These are phyloP conservation scores for Capitulum mitella DNA, from an alignment of 2,888 invertebrate genomes.

Conservation along the genomic window DNA sequence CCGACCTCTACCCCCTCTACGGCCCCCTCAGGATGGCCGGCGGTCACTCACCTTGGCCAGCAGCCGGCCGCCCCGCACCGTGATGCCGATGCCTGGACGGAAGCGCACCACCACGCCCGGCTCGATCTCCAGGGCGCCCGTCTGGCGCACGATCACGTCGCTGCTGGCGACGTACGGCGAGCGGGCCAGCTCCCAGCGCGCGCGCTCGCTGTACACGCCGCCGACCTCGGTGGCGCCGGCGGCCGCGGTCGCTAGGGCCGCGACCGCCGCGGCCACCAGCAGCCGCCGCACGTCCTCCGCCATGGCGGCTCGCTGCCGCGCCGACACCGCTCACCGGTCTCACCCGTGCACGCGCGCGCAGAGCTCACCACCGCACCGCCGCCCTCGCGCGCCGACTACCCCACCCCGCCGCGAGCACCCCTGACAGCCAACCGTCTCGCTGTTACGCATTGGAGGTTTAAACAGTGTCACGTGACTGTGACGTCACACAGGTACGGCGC, in stretches of 20 bases:
- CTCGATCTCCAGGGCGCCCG: conserved; percentile 30
- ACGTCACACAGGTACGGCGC: conserved; percentile 18
- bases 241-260: neutral
- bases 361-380: neutral
- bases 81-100: conserved; percentile 35
- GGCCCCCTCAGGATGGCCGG: too few relatives aligned
- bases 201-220: conserved; percentile 26
- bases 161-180: conserved; percentile 34
- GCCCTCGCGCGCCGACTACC: neutral
- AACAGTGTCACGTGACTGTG: conserved; percentile 10
- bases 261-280: neutral
- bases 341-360: neutral
- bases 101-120: conserved; percentile 34
- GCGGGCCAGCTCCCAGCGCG: conserved; percentile 28
- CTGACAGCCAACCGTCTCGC: neutral
- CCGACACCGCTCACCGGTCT: neutral
- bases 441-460: conserved; percentile 15
- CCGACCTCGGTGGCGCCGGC: conserved; percentile 16
- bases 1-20: too few relatives aligned
- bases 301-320: neutral
- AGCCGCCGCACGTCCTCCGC: neutral
- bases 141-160: conserved; percentile 31
- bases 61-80: conserved; percentile 30
- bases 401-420: neutral
- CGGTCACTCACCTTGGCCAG: neutral